phyloP scores from a whole-genome alignment of 2,888 invertebrate genomes.

The Orthosia gracilis region DNA sequence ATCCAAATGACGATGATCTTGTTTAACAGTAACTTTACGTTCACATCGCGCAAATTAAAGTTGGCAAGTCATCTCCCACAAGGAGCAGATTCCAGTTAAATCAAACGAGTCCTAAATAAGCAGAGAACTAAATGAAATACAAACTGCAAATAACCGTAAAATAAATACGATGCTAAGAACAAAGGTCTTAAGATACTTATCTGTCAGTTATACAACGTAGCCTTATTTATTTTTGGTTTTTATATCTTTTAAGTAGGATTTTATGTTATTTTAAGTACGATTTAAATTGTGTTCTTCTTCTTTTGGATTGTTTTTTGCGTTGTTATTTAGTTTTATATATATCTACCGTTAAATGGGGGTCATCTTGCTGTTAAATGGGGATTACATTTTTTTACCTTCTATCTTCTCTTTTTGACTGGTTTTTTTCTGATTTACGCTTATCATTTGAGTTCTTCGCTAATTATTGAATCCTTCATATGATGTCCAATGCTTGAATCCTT shows the following conservation, averaged over 20 bases:
- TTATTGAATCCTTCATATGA: too few species aligned
- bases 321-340: neutral
- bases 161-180: constrained; percentile 54
- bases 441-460: too few species aligned
- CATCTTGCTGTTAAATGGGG: neutral
- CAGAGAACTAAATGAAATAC: constrained; percentile 79
- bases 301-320: neutral
- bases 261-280: constrained; percentile 26
- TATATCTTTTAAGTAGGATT: constrained; percentile 24
- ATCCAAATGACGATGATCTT: too few species aligned
- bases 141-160: constrained; percentile 76
- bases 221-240: constrained; percentile 38
- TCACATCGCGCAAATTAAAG: neutral
- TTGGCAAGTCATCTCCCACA: constrained; percentile 14
- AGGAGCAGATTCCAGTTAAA: constrained; percentile 65
- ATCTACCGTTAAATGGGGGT: neutral
- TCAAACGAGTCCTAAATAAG: constrained; percentile 78
- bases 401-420: too few species aligned
- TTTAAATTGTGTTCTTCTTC: neutral
- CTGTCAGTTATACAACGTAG: constrained; percentile 20
- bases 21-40: too few species aligned
- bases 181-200: constrained; percentile 39
- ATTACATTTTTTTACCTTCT: too few species aligned
- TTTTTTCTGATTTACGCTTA: too few species aligned
- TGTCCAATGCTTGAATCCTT: too few species aligned